Percentiles rank a stretch among this genome's conserved stretches.
Evolutionary conservation across 2,113 vertebrate genomes (phyloP).

Genomic region (Pantherophis guttatus): DNA sequence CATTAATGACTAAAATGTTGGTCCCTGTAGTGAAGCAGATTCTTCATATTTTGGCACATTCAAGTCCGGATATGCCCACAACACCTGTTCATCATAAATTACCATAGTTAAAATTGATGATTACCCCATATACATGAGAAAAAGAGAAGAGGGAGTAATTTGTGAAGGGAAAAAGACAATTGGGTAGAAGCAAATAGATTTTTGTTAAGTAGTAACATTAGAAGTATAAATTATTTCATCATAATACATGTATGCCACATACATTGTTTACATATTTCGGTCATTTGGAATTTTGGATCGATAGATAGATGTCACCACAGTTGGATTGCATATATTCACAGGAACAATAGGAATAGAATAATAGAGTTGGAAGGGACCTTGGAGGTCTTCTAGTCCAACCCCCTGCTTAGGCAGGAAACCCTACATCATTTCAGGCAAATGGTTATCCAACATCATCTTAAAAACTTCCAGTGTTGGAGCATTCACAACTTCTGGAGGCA

Average conservation of each 20-base stretch:
- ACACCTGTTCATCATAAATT: slow-evolving; percentile 21
- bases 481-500: too few species aligned
- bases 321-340: background rate
- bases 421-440: too few species aligned
- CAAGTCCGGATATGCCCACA: background rate
- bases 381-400: too few species aligned
- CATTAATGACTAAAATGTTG: slow-evolving; percentile 20
- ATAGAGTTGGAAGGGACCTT: too few species aligned
- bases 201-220: background rate
- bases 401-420: too few species aligned
- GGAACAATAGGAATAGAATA: too few species aligned
- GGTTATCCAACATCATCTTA: too few species aligned
- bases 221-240: background rate
- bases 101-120: slow-evolving; percentile 2
- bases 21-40: slow-evolving; percentile 3
- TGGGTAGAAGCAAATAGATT: background rate
- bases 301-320: background rate
- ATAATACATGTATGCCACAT: background rate
- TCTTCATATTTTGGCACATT: slow-evolving; percentile 2
- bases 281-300: background rate
- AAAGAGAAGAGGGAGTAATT: too few species aligned
- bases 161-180: background rate
- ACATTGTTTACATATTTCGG: background rate
- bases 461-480: too few species aligned
- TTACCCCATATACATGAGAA: background rate